Conservation (phyloP, 2,888 invertebrate species). For the Tinea semifulvella region DNA sequence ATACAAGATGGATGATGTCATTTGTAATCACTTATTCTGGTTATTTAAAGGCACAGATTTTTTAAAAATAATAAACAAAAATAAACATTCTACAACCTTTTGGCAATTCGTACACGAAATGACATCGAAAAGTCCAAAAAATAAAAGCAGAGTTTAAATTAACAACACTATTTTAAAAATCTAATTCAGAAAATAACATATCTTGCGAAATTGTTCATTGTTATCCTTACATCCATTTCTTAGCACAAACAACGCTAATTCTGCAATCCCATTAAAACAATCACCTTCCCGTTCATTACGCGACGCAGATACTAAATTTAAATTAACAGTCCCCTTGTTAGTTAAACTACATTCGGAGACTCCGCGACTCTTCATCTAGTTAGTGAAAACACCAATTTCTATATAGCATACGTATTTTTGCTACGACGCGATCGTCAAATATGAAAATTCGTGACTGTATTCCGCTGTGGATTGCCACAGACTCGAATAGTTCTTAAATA, state of each 20-base stretch:
- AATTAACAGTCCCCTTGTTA: conserved; percentile 64
- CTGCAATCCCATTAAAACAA: conserved; percentile 60
- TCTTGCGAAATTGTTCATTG: not conserved
- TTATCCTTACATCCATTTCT: conserved; percentile 1
- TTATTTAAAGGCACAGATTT: too few relatives aligned
- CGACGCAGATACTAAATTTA: conserved; percentile 62
- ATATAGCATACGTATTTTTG: conserved; percentile 8
- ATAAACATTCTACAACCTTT: too few relatives aligned
- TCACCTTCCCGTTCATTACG: conserved; percentile 63
- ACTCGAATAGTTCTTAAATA: not conserved
- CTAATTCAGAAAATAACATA: too few relatives aligned
- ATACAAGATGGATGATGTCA: too few relatives aligned
- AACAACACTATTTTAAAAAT: too few relatives aligned
- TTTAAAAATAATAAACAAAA: too few relatives aligned
- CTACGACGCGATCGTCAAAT: conserved; percentile 5
- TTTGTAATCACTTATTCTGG: too few relatives aligned
- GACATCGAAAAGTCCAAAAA: too few relatives aligned
- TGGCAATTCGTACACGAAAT: too few relatives aligned
- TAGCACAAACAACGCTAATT: conserved; percentile 24
- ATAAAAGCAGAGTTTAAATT: too few relatives aligned
- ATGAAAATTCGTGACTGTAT: conserved; percentile 5
- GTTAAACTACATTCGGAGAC: conserved; percentile 52
- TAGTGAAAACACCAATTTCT: conserved; percentile 32
- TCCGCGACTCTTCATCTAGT: conserved; percentile 50
- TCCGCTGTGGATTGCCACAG: not conserved